Evolutionary conservation across 2,888 invertebrate genomes (phyloP), one percentile per base, ranked within the genome.

Genomic region (Aromia moschata): DNA sequence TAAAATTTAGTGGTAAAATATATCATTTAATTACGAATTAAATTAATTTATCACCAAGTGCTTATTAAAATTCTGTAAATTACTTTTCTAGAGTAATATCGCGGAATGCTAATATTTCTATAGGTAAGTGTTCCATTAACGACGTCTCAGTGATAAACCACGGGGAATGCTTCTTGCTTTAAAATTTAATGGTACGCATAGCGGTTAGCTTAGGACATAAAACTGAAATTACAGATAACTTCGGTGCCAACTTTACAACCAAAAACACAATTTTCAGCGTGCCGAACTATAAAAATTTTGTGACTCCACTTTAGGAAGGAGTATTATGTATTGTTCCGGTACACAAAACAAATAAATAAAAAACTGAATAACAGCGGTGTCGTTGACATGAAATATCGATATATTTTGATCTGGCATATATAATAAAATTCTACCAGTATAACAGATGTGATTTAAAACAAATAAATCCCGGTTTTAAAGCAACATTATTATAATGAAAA

Each of bases 181-280:
- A 18, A 49, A 49, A 37, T 37, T 37, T 37, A 38, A 9, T 20
- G n/a, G 17, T 14, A 38, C 49, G 2, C 14, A 4, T 46, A 37
- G 10, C 37, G 20, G 37, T 37, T 17, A 16, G 11, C 3, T 9
- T 1, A 14, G 14, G 16, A 12, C 25, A 38, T 49, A 49, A 49
- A 49, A 47, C 16, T 37, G 7, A 49, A 37, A 46, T 36, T 36
- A 33, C 46, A 33, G 15, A 46, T 17, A 40, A 30, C 36, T 46
- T 36, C 36, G 18, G 9, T 14, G 37, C 17, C 36, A 38, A 20
- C 37, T 49, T 49, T 49, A 49, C 18, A 37, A 37, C 49, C 49
- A 25, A 49, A 49, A 38, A 15, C 20, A 31, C 37, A 15, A 16
- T 36, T 18, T 37, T 17, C 49, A 37, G 20, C 10, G 37, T 38